Base-by-base conservation (phyloP, 1,140 invertebrate species). In the Bombus fervidus region DNA sequence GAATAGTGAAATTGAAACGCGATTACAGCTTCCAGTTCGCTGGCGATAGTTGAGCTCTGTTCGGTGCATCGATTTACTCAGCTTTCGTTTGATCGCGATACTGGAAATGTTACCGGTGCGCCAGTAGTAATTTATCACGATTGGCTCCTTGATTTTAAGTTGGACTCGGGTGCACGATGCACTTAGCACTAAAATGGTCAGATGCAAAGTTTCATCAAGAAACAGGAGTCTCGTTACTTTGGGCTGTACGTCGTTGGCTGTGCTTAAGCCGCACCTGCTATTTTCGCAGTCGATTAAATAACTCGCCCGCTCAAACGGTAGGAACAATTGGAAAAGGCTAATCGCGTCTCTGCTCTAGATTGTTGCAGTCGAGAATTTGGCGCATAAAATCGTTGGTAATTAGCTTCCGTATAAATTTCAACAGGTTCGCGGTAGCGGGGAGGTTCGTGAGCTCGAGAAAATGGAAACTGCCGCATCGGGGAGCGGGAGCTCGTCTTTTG, bases 231-330 rank as follows among this genome's bases (percentile, higher is more conserved):
- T 53, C 47, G 18, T 64, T 43, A 37, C 8, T 31, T 72, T 5
- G 37, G 5, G 13, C 22, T 13, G 13, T 41, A 39, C 25, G 39
- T 8, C 37, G 69, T 41, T 43, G 59, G 25, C 25, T 12, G 18
- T 39, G 43, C 62, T 79, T 69, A 62, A 76, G 34, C 74, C 72
- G 85, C 74, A 86, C 41, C 85, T 81, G 79, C 76, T 64, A 64
- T 41, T 74, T 74, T 78, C 47, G 80, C 79, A 77, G 74, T 75
- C 78, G 72, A 86, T 87, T 82, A 78, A 87, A 82, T 86, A 86
- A 87, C 66, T 87, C 57, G 72, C 41, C 18, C 15, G n/a, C 47
- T 57, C 43, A 22, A 75, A 74, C 28, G 43, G 31, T 2, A 6
- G 12, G 41, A 78, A 79, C 76, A 41, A 79, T 64, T 31, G 62